These are phyloP conservation scores for Amiota minor DNA, from an alignment of 2,888 invertebrate genomes.

Conservation along the genomic window DNA sequence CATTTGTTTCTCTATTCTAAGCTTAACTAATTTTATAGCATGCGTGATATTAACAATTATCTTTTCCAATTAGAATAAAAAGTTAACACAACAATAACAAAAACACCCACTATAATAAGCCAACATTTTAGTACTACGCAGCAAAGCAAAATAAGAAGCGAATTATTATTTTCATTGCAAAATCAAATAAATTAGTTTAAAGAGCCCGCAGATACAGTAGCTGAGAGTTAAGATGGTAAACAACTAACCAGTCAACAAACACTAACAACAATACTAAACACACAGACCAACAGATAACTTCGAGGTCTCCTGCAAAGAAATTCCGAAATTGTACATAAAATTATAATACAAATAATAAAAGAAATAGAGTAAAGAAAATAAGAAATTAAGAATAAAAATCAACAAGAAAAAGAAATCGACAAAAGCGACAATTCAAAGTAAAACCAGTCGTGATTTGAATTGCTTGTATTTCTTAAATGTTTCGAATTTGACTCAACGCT, in stretches of 20 bases:
- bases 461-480: neutral
- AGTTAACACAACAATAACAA: neutral
- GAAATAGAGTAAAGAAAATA: neutral
- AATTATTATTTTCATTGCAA: slow-evolving; percentile 12
- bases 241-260: slow-evolving; percentile 3
- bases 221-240: neutral
- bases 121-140: neutral
- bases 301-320: no score
- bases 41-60: neutral
- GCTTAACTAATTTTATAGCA: no score
- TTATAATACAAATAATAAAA: slow-evolving; percentile 22
- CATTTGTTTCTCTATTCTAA: no score
- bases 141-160: neutral
- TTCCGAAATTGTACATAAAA: neutral
- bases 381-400: neutral
- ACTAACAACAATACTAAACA: neutral
- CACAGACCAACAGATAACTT: neutral
- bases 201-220: slow-evolving; percentile 22
- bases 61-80: neutral
- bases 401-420: neutral
- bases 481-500: neutral
- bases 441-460: slow-evolving; percentile 21
- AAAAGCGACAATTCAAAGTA: slow-evolving; percentile 17
- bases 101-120: neutral
- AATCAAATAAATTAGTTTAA: slow-evolving; percentile 12